A percentile compares a stretch with the other conserved stretches of the same genome.
Evolutionary conservation across 2,888 invertebrate species (phyloP).

Genomic region (Apamea sordens): DNA sequence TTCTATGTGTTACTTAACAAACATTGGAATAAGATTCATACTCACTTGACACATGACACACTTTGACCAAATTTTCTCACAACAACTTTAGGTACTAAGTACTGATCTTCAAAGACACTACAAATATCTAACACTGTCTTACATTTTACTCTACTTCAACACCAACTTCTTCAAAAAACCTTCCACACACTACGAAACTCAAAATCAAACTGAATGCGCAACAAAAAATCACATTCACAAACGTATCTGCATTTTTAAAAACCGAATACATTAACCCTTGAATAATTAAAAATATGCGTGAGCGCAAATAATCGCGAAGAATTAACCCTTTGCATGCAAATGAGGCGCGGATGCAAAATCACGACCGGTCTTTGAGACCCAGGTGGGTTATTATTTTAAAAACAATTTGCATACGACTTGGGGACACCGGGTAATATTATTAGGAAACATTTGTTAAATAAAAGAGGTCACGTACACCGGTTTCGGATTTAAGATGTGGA

Average conservation of each 20-base stretch:
- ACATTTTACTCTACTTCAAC: neutral
- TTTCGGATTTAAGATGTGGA: conserved; percentile 25
- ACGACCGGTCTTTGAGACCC: conserved; percentile 83
- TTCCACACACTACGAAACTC: conserved; percentile 80
- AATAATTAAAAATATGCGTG: conserved; percentile 90
- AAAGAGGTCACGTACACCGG: conserved; percentile 61
- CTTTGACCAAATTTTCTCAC: neutral
- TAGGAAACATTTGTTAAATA: conserved; percentile 54
- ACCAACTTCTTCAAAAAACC: conserved; percentile 19
- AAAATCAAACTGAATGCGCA: conserved; percentile 81
- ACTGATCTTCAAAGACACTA: neutral
- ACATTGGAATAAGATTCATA: conserved; percentile 7
- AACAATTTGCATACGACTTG: conserved; percentile 69
- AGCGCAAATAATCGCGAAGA: conserved; percentile 88
- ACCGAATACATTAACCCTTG: conserved; percentile 89
- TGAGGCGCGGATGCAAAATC: conserved; percentile 82
- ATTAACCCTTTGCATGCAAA: conserved; percentile 90
- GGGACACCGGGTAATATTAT: conserved; percentile 62
- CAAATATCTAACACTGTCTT: neutral
- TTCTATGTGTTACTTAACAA: neutral
- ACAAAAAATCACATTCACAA: conserved; percentile 78
- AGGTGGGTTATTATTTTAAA: conserved; percentile 85
- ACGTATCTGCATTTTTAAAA: conserved; percentile 80
- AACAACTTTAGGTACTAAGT: neutral
- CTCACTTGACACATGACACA: conserved; percentile 6